Conservation (phyloP, 2,888 invertebrate species). For the Athetis lepigone region DNA sequence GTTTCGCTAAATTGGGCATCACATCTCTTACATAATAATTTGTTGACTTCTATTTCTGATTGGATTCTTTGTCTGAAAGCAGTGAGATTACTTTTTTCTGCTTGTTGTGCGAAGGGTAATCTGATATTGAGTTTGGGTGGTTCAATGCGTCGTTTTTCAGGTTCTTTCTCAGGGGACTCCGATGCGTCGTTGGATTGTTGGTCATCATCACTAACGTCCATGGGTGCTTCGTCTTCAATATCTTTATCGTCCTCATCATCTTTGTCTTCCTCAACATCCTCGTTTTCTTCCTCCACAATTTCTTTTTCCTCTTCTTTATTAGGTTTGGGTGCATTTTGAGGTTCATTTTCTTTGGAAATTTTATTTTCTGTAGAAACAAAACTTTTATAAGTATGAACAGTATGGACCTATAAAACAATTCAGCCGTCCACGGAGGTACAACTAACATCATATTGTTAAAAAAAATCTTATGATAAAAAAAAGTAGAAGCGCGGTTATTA, state of each 20-base stretch:
- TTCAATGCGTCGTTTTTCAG: slow-evolving; percentile 42
- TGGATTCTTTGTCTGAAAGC: slow-evolving; percentile 80
- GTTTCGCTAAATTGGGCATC: slow-evolving; percentile 84
- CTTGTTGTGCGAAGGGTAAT: slow-evolving; percentile 80
- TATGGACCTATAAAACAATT: too few relatives aligned
- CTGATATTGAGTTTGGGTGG: slow-evolving; percentile 65
- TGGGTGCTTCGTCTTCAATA: slow-evolving; percentile 62
- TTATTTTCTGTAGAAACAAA: slow-evolving; percentile 68
- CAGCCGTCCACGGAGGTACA: too few relatives aligned
- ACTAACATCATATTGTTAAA: background rate
- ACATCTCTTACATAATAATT: slow-evolving; percentile 89
- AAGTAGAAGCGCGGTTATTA: too few relatives aligned
- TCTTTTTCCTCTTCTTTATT: slow-evolving; percentile 54
- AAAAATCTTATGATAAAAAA: background rate
- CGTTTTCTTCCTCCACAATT: slow-evolving; percentile 48
- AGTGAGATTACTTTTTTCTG: slow-evolving; percentile 82
- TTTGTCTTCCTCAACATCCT: slow-evolving; percentile 57
- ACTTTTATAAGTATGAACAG: background rate
- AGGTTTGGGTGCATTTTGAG: slow-evolving; percentile 47
- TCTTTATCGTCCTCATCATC: slow-evolving; percentile 53
- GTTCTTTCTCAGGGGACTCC: slow-evolving; percentile 70
- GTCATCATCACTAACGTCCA: slow-evolving; percentile 70
- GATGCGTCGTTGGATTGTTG: slow-evolving; percentile 64
- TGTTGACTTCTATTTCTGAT: slow-evolving; percentile 81
- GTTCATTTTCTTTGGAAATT: slow-evolving; percentile 59